Evolutionary conservation across 2,797 vertebrate species (phyloP).

Genomic region (Myotis myotis): DNA sequence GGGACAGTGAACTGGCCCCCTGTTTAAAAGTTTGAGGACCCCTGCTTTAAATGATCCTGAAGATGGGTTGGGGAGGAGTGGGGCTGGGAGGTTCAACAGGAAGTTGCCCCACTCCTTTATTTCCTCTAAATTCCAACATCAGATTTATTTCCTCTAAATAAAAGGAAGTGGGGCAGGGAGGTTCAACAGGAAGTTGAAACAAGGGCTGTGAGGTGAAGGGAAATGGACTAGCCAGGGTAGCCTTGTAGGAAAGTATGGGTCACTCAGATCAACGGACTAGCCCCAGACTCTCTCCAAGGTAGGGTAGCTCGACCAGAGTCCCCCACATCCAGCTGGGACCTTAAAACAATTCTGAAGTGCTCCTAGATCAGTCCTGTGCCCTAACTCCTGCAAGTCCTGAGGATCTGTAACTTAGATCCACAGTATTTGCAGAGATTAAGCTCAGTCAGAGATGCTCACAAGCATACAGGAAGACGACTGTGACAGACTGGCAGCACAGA

Average conservation of each 20-base stretch:
- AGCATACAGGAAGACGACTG: background rate
- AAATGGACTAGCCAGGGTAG: background rate
- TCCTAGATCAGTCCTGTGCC: background rate
- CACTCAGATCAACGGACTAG: background rate
- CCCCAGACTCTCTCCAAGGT: background rate
- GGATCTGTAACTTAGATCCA: background rate
- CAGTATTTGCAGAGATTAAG: background rate
- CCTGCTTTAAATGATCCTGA: background rate
- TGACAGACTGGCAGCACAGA: background rate
- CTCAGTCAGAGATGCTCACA: background rate
- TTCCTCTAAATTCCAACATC: too few species aligned
- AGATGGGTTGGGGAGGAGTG: background rate
- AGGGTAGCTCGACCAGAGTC: background rate
- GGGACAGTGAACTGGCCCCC: too few species aligned
- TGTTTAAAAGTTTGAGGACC: too few species aligned
- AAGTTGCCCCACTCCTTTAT: too few species aligned
- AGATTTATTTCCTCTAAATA: too few species aligned
- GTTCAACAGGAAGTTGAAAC: background rate
- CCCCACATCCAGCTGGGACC: background rate
- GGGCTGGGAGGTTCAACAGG: background rate
- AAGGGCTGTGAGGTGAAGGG: background rate
- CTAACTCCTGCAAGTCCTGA: background rate
- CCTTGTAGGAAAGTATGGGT: background rate
- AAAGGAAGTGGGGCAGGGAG: too few species aligned
- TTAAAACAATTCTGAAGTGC: background rate